Percentiles rank a stretch among this genome's conserved stretches.
These are phyloP conservation scores for Drosophila monieri DNA, from an alignment of 2,888 invertebrate genomes.

Conservation along the genomic window DNA sequence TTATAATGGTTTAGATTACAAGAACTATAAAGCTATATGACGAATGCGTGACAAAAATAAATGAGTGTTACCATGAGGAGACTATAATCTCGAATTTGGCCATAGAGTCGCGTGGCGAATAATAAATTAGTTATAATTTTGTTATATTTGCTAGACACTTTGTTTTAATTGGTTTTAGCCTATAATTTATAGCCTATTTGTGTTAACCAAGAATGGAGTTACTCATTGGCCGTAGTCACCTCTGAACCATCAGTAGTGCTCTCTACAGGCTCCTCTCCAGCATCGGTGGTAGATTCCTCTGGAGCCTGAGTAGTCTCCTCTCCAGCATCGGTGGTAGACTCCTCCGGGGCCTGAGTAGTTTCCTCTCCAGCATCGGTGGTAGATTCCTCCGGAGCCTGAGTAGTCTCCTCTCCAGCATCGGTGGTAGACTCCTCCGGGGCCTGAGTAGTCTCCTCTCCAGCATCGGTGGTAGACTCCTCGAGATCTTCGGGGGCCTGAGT, in stretches of 20 bases:
- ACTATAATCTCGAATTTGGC: neutral
- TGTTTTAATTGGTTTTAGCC: neutral
- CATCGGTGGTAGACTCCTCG: constrained; percentile 28
- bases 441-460: constrained; percentile 26
- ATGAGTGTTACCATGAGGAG: constrained; percentile 6
- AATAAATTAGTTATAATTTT: constrained; percentile 22
- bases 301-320: constrained; percentile 32
- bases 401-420: constrained; percentile 17
- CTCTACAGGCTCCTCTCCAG: neutral
- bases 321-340: neutral
- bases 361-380: constrained; percentile 24
- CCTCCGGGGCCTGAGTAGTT: constrained; percentile 20
- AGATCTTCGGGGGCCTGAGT: constrained; percentile 7
- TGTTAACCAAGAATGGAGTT: neutral
- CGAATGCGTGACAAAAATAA: constrained; percentile 10
- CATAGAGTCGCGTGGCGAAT: neutral
- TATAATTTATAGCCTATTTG: neutral
- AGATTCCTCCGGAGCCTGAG: constrained; percentile 19
- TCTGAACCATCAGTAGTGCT: neutral
- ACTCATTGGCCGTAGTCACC: neutral
- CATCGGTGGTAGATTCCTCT: neutral
- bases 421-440: constrained; percentile 5
- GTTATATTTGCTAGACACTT: constrained; percentile 22
- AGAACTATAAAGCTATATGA: constrained; percentile 24
- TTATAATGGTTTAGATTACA: constrained; percentile 15